Percentiles rank a stretch among this genome's conserved stretches.
Conservation (phyloP, 2,113 vertebrate genomes). For the Heliornis fulica region DNA sequence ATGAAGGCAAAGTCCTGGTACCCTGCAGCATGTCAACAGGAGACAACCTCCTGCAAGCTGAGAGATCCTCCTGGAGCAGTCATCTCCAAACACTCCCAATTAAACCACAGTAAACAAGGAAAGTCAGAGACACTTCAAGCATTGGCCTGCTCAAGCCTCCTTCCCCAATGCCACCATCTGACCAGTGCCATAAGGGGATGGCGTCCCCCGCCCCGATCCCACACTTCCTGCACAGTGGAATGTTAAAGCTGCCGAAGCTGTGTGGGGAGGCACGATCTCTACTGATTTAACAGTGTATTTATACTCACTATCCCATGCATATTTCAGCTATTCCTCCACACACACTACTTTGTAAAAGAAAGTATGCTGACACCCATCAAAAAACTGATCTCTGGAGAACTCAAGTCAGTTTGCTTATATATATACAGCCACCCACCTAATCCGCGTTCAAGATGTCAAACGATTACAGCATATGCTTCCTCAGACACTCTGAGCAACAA, state of each 20-base stretch:
- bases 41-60: neutral
- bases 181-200: accelerated
- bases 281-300: neutral
- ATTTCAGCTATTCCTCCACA: neutral
- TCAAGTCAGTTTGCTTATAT: neutral
- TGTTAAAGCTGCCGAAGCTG: neutral
- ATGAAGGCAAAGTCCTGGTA: neutral
- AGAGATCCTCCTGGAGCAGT: neutral
- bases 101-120: neutral
- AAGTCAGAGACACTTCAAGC: neutral
- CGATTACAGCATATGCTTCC: constrained; percentile 30
- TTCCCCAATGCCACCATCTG: neutral
- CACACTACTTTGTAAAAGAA: neutral
- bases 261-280: neutral
- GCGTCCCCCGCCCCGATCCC: neutral
- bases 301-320: neutral
- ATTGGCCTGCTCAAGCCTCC: neutral
- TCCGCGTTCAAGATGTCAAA: constrained; percentile 18
- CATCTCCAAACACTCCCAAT: neutral
- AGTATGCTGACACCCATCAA: neutral
- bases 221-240: neutral
- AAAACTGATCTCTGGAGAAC: neutral
- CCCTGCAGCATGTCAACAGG: neutral
- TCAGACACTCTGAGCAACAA: constrained; percentile 8
- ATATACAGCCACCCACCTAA: constrained; percentile 28